These are phyloP conservation scores for Dryocosmus kuriphilus DNA, from an alignment of 2,888 invertebrate genomes.

Conservation along the genomic window DNA sequence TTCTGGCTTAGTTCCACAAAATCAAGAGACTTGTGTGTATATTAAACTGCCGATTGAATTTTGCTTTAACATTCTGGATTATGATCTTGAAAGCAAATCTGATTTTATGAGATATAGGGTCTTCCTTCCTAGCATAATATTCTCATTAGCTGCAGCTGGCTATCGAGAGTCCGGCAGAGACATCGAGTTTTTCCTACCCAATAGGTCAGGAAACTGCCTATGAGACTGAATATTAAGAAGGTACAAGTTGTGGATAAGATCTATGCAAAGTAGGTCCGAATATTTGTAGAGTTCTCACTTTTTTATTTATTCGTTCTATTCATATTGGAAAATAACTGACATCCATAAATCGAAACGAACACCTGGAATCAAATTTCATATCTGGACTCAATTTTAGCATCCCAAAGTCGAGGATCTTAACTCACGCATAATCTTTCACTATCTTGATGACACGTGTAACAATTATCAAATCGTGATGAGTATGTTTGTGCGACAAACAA, in stretches of 20 bases:
- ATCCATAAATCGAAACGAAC: neutral
- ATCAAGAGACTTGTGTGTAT: neutral
- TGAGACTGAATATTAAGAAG: conserved; percentile 17
- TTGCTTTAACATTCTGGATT: conserved; percentile 1
- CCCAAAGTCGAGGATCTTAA: neutral
- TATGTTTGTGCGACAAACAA: conserved; percentile 28
- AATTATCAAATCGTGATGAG: conserved; percentile 21
- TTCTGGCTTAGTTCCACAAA: neutral
- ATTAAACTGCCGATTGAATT: neutral
- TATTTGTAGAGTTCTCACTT: neutral
- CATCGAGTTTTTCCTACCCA: neutral
- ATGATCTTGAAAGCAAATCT: neutral
- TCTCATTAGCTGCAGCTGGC: conserved; percentile 33
- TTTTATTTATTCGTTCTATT: neutral
- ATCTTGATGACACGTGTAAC: neutral
- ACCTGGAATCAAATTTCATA: neutral
- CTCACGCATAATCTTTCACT: neutral
- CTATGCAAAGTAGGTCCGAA: neutral
- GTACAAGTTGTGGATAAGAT: neutral
- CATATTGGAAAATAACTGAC: neutral
- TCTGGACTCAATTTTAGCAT: neutral
- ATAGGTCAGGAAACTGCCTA: conserved; percentile 14
- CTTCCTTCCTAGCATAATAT: neutral
- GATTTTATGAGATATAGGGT: conserved; percentile 4
- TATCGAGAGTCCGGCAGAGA: conserved; percentile 4